Percentiles rank a stretch among this genome's conserved stretches.
These are phyloP conservation scores for Cerastis rubricosa DNA, from an alignment of 2,888 invertebrate genomes.

Conservation along the genomic window DNA sequence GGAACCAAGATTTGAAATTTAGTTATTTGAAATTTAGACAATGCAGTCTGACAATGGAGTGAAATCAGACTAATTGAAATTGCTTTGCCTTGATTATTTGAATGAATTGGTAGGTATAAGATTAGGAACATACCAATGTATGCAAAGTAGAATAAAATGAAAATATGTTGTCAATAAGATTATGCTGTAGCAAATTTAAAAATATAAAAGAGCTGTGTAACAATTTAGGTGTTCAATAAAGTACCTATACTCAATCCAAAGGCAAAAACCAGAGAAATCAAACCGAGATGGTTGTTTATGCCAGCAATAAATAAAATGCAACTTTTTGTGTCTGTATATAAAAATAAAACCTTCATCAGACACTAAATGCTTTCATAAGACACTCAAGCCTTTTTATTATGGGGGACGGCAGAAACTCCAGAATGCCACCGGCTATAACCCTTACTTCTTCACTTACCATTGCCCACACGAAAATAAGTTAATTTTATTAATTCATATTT, in stretches of 20 bases:
- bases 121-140: neutral
- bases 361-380: neutral
- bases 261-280: neutral
- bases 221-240: neutral
- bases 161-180: neutral
- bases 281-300: neutral
- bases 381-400: neutral
- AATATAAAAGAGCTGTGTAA: neutral
- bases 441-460: no score
- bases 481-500: neutral
- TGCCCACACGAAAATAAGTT: neutral
- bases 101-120: neutral
- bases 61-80: neutral
- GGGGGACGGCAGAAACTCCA: neutral
- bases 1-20: constrained; percentile 4
- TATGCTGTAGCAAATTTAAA: neutral
- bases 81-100: neutral
- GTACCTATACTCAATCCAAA: neutral
- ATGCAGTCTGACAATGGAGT: neutral
- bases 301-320: neutral
- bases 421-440: neutral
- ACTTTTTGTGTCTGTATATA: neutral
- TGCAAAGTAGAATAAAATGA: neutral
- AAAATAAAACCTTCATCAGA: neutral
- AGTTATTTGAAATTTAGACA: neutral